Evolutionary conservation across 2,888 invertebrate species (phyloP), one percentile per base, ranked within the genome.

Genomic region (Ypsolopha sequella): DNA sequence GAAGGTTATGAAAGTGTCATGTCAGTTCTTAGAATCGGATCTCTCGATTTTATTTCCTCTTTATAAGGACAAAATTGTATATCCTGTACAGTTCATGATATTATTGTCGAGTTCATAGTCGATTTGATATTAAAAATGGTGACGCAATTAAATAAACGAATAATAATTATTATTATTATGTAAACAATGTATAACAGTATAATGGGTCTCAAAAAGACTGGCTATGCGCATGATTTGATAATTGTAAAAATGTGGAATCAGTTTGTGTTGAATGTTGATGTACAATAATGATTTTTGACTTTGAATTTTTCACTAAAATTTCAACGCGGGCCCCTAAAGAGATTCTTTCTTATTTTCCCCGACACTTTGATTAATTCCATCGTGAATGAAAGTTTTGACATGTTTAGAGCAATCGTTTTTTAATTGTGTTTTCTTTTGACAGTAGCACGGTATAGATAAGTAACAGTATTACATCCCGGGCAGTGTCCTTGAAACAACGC

Each of bases 81-180:
- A 53, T 54, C 51, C 53, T 56, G 69, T 69, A 68, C 64, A 69
- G 62, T 61, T 63, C 61, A 64, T 65, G 58, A 66, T 64, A 63
- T 58, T 62, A 41, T 58, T 55, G 56, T 48, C 57, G 52, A 56
- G 13, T 43, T 46, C 46, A 10, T 62, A 60, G 62, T 59, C 57
- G 54, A 60, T 60, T 60, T 60, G 61, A 65, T 62, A 64, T 61
- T 63, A 62, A n/a, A n/a, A n/a, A n/a, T n/a, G 60, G 58, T 36
- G 38, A 10, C 34, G 35, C 33, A 41, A 34, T 34, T 39, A 51
- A 34, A 51, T 46, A 39, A 39, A 46, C 13, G 39, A 39, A 6
- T 49, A 41, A 36, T 38, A 14, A 41, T 52, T 41, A 41, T 50
- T 41, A 41, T 50, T 56, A 53, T 53, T 48, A 44, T 48, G 48